These are phyloP conservation scores for Drosophila punjabiensis DNA, from an alignment of 1,140 invertebrate genomes.

Conservation along the genomic window DNA sequence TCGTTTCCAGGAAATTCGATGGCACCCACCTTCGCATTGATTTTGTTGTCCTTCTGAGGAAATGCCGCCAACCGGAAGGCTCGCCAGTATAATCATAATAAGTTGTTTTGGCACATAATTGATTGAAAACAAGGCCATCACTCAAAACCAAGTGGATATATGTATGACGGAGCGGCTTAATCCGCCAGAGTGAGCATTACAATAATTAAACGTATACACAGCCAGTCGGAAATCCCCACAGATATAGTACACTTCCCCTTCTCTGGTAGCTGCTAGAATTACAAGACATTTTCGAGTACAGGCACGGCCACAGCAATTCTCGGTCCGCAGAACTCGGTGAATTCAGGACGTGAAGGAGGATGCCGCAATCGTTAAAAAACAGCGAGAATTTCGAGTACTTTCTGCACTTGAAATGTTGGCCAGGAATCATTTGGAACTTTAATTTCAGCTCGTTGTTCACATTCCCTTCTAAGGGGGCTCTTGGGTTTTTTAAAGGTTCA, in stretches of 20 bases:
- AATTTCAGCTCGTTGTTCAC: slow-evolving; percentile 10
- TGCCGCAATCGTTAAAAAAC: slow-evolving; percentile 54
- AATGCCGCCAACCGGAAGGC: slow-evolving; percentile 5
- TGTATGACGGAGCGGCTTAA: slow-evolving; percentile 44
- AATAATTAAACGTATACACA: slow-evolving; percentile 67
- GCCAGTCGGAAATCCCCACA: slow-evolving; percentile 8
- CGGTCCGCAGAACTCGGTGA: slow-evolving; percentile 29
- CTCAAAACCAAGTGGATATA: slow-evolving; percentile 42
- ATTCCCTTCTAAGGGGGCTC: neutral
- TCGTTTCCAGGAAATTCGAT: slow-evolving; percentile 8
- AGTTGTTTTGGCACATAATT: slow-evolving; percentile 61
- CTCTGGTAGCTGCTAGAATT: slow-evolving; percentile 31
- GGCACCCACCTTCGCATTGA: slow-evolving; percentile 8
- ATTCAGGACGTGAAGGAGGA: slow-evolving; percentile 2
- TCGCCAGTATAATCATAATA: slow-evolving; percentile 41
- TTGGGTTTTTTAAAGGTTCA: neutral
- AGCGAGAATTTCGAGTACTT: slow-evolving; percentile 55
- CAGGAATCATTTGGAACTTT: slow-evolving; percentile 20
- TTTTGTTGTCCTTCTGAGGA: slow-evolving; percentile 10
- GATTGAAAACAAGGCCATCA: slow-evolving; percentile 65
- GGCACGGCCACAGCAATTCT: slow-evolving; percentile 24
- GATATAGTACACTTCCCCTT: neutral
- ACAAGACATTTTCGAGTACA: slow-evolving; percentile 46
- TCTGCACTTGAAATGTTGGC: slow-evolving; percentile 20
- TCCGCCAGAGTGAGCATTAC: slow-evolving; percentile 63